These are phyloP conservation scores for Plestiodon gilberti DNA, from an alignment of 2,113 vertebrate species.

Conservation along the genomic window DNA sequence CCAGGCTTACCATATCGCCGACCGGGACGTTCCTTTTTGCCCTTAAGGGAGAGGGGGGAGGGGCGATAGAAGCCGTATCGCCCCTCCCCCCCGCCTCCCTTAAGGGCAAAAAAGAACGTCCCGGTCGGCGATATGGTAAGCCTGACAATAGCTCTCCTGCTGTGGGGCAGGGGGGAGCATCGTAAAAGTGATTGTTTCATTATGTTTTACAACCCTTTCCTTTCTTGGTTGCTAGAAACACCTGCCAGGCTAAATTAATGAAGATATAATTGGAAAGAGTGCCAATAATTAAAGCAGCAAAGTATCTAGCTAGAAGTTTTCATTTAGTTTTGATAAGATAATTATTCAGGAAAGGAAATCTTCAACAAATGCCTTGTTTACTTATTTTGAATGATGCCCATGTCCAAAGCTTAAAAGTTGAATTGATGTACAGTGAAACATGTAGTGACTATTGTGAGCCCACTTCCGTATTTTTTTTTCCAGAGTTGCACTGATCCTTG, in stretches of 20 bases:
- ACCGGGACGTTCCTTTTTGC: too few relatives aligned
- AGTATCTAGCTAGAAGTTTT: background rate
- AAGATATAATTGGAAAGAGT: background rate
- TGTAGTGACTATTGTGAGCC: background rate
- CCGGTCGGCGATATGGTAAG: too few relatives aligned
- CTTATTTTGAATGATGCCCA: background rate
- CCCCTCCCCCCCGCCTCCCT: too few relatives aligned
- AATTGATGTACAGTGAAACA: background rate
- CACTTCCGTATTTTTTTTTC: background rate
- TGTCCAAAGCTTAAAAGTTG: background rate
- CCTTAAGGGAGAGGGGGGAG: too few relatives aligned
- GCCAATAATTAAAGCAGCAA: slow-evolving; percentile 1
- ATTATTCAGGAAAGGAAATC: background rate
- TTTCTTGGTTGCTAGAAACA: background rate
- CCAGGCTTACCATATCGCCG: too few relatives aligned
- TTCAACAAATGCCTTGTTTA: background rate
- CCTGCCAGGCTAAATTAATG: background rate
- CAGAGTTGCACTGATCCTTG: background rate
- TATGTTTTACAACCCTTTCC: background rate
- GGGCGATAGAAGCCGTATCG: too few relatives aligned
- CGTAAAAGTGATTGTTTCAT: background rate
- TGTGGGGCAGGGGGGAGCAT: background rate
- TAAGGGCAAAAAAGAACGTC: too few relatives aligned
- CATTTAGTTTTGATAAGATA: background rate
- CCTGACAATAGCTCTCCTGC: background rate